Conservation (phyloP, 1,140 invertebrate species). For the Araneus ventricosus region DNA sequence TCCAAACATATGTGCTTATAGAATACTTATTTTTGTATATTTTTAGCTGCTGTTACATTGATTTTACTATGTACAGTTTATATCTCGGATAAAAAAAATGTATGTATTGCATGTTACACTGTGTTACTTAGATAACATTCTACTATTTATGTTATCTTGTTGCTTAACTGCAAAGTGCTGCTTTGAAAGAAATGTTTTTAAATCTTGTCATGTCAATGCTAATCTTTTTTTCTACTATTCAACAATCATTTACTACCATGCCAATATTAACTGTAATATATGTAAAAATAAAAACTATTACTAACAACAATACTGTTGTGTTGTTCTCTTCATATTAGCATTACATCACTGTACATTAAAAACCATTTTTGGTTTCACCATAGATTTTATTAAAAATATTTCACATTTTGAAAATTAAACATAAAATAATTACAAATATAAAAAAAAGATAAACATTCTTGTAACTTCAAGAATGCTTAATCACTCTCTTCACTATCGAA, state of each 20-base stretch:
- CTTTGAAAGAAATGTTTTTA: conserved; percentile 4
- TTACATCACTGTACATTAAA: background rate
- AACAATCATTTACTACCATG: conserved; percentile 21
- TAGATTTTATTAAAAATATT: background rate
- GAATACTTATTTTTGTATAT: conserved; percentile 71
- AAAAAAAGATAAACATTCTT: background rate
- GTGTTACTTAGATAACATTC: conserved; percentile 15
- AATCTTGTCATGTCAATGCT: conserved; percentile 8
- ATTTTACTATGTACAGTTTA: conserved; percentile 69
- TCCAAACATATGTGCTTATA: conserved; percentile 48
- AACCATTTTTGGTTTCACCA: no score
- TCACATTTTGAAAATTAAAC: background rate
- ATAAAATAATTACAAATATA: background rate
- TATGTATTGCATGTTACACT: conserved; percentile 33
- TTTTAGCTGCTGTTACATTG: conserved; percentile 63
- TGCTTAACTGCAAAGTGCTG: conserved; percentile 12
- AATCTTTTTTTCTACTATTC: background rate
- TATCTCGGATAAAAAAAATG: background rate
- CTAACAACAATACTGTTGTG: background rate
- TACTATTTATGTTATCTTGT: conserved; percentile 23
- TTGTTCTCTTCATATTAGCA: background rate
- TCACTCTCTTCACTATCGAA: conserved; percentile 70
- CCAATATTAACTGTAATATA: conserved; percentile 28
- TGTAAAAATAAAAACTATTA: conserved; percentile 32
- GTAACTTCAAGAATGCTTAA: background rate